phyloP scores from a whole-genome alignment of 2,797 vertebrate genomes.

The Tapirus indicus region DNA sequence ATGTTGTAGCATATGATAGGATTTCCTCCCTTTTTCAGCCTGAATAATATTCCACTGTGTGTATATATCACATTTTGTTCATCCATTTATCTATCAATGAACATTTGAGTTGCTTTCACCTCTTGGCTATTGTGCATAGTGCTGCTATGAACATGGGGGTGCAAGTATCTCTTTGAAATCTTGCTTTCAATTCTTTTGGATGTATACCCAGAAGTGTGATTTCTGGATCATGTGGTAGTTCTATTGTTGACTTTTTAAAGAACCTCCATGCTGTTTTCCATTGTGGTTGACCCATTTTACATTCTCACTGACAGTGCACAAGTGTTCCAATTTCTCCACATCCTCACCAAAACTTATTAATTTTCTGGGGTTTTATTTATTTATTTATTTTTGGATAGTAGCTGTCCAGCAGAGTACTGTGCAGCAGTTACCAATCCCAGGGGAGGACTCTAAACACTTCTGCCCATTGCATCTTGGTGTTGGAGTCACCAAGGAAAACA shows the following conservation, averaged over 20 bases:
- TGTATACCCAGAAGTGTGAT: background rate
- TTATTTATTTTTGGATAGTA: background rate
- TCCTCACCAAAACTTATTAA: background rate
- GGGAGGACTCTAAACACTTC: background rate
- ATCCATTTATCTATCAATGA: background rate
- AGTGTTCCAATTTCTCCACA: background rate
- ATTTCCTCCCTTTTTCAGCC: background rate
- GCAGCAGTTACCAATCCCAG: background rate
- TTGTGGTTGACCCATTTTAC: background rate
- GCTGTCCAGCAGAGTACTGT: background rate
- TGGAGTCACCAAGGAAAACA: background rate
- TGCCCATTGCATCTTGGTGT: background rate
- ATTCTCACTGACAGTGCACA: background rate
- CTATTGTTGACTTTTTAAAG: background rate
- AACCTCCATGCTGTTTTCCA: background rate
- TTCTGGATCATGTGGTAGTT: background rate
- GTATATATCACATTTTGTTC: background rate
- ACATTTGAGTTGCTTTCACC: background rate
- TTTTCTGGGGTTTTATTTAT: background rate
- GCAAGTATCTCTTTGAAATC: background rate
- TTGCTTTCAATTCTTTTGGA: background rate
- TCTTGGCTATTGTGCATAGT: background rate
- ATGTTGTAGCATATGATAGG: background rate
- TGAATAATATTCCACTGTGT: background rate
- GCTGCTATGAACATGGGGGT: background rate